Evolutionary conservation across 2,888 invertebrate species (phyloP).

Genomic region (Oasisia sp.): DNA sequence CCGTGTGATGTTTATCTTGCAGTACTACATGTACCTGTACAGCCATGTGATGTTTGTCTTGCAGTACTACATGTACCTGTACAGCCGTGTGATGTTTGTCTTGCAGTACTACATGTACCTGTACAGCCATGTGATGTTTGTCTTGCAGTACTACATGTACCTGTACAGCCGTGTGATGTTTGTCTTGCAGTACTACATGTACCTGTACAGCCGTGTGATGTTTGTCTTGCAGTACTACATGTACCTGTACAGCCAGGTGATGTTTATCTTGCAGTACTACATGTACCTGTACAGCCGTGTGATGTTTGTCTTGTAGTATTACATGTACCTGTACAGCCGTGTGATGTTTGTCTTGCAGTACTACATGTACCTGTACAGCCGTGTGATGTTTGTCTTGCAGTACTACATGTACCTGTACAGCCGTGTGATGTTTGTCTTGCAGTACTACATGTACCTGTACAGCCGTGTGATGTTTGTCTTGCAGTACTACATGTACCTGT

Average conservation of each 20-base stretch:
- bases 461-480: neutral
- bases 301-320: neutral
- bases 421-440: neutral
- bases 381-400: neutral
- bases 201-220: neutral
- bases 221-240: neutral
- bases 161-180: neutral
- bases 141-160: conserved; percentile 9
- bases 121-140: neutral
- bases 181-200: neutral
- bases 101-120: neutral
- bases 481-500: neutral
- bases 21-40: neutral
- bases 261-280: too few species aligned
- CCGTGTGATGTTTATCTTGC: neutral
- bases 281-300: neutral
- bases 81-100: neutral
- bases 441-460: conserved; percentile 1
- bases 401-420: neutral
- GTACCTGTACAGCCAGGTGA: too few species aligned
- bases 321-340: neutral
- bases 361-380: neutral
- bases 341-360: conserved; percentile 5
- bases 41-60: neutral
- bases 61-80: neutral